Conservation (phyloP, 2,797 vertebrate genomes). For the Lerista edwardsae region DNA sequence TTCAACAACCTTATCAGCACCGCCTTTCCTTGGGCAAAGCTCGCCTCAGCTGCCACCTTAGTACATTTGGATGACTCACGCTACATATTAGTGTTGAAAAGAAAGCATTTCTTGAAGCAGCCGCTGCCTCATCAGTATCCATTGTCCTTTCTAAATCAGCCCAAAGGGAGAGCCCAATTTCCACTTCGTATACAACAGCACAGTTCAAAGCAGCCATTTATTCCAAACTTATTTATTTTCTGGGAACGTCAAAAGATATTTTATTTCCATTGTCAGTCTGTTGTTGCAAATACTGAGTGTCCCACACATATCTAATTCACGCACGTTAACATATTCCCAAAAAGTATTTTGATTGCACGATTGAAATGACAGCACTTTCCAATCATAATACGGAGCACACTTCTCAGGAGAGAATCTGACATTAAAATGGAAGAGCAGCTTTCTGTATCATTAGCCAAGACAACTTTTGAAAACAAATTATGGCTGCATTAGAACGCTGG, state of each 20-base stretch:
- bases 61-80: background rate
- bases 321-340: background rate
- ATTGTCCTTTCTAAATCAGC: background rate
- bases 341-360: conserved; percentile 3
- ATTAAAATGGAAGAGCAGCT: conserved; percentile 32
- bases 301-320: conserved; percentile 23
- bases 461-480: conserved; percentile 47
- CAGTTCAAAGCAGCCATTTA: background rate
- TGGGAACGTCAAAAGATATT: background rate
- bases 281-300: conserved; percentile 1
- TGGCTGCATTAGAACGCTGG: conserved; percentile 27
- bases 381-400: conserved; percentile 24
- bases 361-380: conserved; percentile 19
- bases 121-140: background rate
- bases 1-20: background rate
- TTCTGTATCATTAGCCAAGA: conserved; percentile 21
- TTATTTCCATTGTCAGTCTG: background rate
- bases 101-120: background rate
- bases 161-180: background rate
- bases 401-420: conserved; percentile 15
- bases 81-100: background rate
- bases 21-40: background rate
- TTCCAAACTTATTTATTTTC: background rate
- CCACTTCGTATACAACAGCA: background rate
- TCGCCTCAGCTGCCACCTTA: background rate